Evolutionary conservation across 2,113 vertebrate species (phyloP).

Genomic region (Podarcis raffonei): DNA sequence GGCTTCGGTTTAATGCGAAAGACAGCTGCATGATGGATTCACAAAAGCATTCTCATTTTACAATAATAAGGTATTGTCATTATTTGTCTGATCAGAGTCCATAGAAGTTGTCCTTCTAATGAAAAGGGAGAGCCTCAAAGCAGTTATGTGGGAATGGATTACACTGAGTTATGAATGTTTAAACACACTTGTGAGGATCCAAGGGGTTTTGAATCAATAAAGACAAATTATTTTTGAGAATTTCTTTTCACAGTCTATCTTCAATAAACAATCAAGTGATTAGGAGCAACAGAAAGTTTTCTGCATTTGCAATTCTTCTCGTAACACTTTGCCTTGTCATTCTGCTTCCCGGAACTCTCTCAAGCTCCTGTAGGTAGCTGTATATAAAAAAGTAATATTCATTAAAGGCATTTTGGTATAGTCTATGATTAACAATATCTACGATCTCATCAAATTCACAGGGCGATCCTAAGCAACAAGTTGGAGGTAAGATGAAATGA

Average conservation of each 20-base stretch:
- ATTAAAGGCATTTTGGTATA: too few relatives aligned
- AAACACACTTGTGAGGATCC: conserved; percentile 55
- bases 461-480: too few relatives aligned
- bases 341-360: background rate
- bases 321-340: background rate
- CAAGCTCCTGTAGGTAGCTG: too few relatives aligned
- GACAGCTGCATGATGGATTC: conserved; percentile 84
- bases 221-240: conserved; percentile 46
- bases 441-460: too few relatives aligned
- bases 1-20: conserved; percentile 80
- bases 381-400: too few relatives aligned
- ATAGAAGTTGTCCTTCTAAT: conserved; percentile 72
- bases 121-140: conserved; percentile 73
- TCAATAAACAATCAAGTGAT: background rate
- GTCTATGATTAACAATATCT: too few relatives aligned
- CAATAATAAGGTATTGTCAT: conserved; percentile 80
- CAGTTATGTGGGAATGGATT: conserved; percentile 67
- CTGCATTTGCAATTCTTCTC: background rate
- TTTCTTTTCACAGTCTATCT: conserved; percentile 41
- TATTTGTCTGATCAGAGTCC: conserved; percentile 77
- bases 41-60: conserved; percentile 70
- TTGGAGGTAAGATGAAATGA: too few relatives aligned
- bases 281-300: conserved; percentile 36
- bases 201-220: background rate
- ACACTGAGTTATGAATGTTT: conserved; percentile 46